phyloP scores from a whole-genome alignment of 2,797 vertebrate genomes.

The Esox masquinongy region DNA sequence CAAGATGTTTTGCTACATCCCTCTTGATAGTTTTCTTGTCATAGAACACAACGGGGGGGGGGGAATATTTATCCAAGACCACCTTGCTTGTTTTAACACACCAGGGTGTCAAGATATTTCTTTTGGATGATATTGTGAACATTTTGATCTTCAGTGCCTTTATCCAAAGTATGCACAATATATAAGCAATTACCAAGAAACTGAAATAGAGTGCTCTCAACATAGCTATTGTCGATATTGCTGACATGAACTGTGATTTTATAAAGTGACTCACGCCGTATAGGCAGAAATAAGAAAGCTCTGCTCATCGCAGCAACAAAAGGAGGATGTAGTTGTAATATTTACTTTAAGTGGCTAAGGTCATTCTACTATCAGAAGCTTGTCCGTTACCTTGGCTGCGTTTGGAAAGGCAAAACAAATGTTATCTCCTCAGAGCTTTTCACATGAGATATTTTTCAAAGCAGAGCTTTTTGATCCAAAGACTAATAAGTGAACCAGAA shows the following conservation, averaged over 20 bases:
- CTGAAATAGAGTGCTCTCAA: neutral
- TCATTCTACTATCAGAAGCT: neutral
- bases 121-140: neutral
- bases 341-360: slow-evolving; percentile 16
- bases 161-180: neutral
- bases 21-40: neutral
- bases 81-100: neutral
- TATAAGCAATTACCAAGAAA: neutral
- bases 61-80: neutral
- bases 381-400: neutral
- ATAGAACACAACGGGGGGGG: neutral
- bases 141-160: neutral
- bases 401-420: no score
- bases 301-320: slow-evolving; percentile 30
- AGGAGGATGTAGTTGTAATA: slow-evolving; percentile 39
- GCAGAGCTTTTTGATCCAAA: no score
- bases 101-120: neutral
- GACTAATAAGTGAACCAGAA: neutral
- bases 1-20: neutral
- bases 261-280: slow-evolving; percentile 19
- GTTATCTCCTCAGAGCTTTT: no score
- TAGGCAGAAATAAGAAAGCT: neutral
- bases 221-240: neutral
- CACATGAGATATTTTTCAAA: neutral
- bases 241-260: slow-evolving; percentile 28